Percentiles rank a stretch among this genome's conserved stretches.
These are phyloP conservation scores for Thermophis baileyi DNA, from an alignment of 2,113 vertebrate species.

Conservation along the genomic window DNA sequence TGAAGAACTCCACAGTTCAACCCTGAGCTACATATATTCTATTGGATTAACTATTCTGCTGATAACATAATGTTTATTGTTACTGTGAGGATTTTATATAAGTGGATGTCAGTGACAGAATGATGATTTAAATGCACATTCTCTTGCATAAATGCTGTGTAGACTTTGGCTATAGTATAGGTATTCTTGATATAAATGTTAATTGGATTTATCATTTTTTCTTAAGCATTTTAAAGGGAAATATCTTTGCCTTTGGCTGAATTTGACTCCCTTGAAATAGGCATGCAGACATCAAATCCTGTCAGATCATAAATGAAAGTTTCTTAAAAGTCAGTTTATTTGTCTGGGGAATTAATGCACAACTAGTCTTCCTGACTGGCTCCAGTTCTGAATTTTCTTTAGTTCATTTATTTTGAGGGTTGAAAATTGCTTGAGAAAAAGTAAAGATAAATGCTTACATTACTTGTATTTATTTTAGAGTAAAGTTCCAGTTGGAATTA, in stretches of 20 bases:
- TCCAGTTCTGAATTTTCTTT: not conserved
- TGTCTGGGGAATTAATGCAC: not conserved
- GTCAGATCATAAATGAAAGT: not conserved
- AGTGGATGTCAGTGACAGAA: not conserved
- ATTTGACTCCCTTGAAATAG: not conserved
- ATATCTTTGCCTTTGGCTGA: not conserved
- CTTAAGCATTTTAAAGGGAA: not conserved
- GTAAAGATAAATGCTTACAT: not conserved
- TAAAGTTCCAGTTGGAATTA: conserved; percentile 91
- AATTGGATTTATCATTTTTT: not conserved
- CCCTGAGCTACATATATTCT: not conserved
- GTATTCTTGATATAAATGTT: not conserved
- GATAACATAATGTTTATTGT: not conserved
- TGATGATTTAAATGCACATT: not conserved
- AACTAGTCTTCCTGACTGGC: not conserved
- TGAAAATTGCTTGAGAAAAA: not conserved
- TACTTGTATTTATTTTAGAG: conserved; percentile 73
- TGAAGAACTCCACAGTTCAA: not conserved
- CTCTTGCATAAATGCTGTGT: not conserved
- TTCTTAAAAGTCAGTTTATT: not conserved
- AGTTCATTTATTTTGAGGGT: not conserved
- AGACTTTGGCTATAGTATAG: not conserved
- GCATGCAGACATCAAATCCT: not conserved
- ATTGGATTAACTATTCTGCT: not conserved
- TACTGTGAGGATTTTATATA: not conserved